Percentiles rank a stretch among this genome's conserved stretches.
Conservation (phyloP, 2,113 vertebrate genomes). For the Phainopepla nitens region DNA sequence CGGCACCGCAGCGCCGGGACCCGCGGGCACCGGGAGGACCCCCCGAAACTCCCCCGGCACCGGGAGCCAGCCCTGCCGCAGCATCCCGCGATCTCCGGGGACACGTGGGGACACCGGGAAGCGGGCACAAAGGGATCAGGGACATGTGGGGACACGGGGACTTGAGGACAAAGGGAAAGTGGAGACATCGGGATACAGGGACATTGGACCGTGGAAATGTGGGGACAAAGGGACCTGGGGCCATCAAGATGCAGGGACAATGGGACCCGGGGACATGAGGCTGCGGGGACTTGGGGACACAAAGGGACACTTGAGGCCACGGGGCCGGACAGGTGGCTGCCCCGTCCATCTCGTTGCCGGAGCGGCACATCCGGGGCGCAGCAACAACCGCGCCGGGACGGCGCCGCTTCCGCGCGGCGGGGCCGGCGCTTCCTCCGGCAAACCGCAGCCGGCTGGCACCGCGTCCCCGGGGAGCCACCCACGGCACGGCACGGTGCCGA, state of each 20-base stretch:
- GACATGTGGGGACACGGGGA: neutral
- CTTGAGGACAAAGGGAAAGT: neutral
- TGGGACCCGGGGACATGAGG: fast-evolving
- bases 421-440: neutral
- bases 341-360: neutral
- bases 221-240: neutral
- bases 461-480: neutral
- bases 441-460: neutral
- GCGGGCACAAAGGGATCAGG: neutral
- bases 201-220: fast-evolving
- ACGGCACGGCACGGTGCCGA: neutral
- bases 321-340: neutral
- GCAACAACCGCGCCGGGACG: neutral
- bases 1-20: neutral
- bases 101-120: neutral
- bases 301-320: fast-evolving
- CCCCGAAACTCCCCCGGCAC: neutral
- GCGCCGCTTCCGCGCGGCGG: neutral
- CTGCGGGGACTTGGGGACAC: neutral
- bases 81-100: neutral
- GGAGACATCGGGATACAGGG: neutral
- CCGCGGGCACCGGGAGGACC: neutral
- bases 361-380: neutral
- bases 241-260: neutral
- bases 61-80: neutral